Percentiles rank a stretch among this genome's conserved stretches.
phyloP scores from a whole-genome alignment of 2,113 vertebrate genomes.

The Raja brachyura region DNA sequence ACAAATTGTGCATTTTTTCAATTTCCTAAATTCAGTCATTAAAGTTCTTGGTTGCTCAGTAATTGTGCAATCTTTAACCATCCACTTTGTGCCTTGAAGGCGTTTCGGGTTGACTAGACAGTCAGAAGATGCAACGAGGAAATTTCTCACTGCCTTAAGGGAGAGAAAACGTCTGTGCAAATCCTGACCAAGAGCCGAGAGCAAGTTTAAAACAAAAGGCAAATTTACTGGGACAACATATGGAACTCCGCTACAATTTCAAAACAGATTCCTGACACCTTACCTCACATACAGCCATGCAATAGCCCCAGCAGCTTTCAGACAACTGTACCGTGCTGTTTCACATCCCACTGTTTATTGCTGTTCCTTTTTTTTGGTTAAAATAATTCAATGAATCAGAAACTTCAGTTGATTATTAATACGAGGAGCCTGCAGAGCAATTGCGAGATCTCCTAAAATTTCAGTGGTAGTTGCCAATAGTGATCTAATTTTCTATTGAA shows the following conservation, averaged over 20 bases:
- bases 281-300: slow-evolving; percentile 22
- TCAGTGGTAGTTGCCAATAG: neutral
- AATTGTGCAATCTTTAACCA: neutral
- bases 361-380: neutral
- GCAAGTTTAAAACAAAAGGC: neutral
- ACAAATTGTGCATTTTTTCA: neutral
- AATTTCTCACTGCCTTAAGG: slow-evolving; percentile 4
- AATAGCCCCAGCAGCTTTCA: neutral
- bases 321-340: neutral
- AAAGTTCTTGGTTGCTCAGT: slow-evolving; percentile 12
- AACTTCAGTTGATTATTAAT: neutral
- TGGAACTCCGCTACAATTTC: neutral
- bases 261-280: slow-evolving; percentile 16
- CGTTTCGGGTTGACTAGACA: neutral
- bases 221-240: slow-evolving; percentile 9
- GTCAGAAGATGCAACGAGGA: neutral
- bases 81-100: neutral
- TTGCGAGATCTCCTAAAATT: neutral
- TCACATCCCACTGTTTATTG: slow-evolving; percentile 10
- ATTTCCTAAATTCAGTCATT: neutral
- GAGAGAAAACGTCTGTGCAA: slow-evolving; percentile 14
- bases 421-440: neutral
- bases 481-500: slow-evolving; percentile 12
- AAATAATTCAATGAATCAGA: neutral
- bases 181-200: neutral